Percentiles rank a stretch among this genome's conserved stretches.
phyloP scores from a whole-genome alignment of 1,140 invertebrate species.

The Gryllus bimaculatus region DNA sequence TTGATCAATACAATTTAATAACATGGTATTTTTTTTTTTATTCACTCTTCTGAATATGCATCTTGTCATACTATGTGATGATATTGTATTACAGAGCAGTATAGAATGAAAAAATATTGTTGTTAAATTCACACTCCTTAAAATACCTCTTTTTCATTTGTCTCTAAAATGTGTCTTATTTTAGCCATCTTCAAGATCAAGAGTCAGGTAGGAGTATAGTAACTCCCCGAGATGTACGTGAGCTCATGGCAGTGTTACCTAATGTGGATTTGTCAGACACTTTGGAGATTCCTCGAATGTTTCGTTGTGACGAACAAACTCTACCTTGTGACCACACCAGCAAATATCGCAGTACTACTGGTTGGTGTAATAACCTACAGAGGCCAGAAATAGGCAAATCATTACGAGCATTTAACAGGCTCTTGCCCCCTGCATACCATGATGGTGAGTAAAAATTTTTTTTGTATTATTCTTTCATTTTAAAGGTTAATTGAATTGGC shows the following conservation, averaged over 20 bases:
- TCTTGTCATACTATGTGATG: too few relatives aligned
- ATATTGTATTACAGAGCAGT: background rate
- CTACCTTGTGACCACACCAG: constrained; percentile 49
- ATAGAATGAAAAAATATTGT: background rate
- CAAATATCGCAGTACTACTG: constrained; percentile 42
- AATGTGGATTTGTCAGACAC: constrained; percentile 38
- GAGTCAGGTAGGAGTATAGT: constrained; percentile 28
- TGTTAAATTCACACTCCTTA: background rate
- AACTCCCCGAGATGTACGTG: constrained; percentile 31
- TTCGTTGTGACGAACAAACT: constrained; percentile 39
- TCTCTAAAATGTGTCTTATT: background rate
- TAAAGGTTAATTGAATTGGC: too few relatives aligned
- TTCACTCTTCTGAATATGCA: too few relatives aligned
- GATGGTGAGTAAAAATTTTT: constrained; percentile 34
- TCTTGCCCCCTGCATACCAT: constrained; percentile 42
- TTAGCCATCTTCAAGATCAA: constrained; percentile 34
- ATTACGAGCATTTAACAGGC: constrained; percentile 38
- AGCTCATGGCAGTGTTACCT: constrained; percentile 37
- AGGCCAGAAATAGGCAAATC: constrained; percentile 42
- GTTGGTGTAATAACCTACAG: constrained; percentile 52
- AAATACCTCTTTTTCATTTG: background rate
- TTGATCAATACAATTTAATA: too few relatives aligned
- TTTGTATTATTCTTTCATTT: too few relatives aligned
- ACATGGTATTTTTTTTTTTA: too few relatives aligned
- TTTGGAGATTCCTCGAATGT: constrained; percentile 37